These are phyloP conservation scores for Ictalurus punctatus DNA, from an alignment of 2,113 vertebrate species.

Conservation along the genomic window DNA sequence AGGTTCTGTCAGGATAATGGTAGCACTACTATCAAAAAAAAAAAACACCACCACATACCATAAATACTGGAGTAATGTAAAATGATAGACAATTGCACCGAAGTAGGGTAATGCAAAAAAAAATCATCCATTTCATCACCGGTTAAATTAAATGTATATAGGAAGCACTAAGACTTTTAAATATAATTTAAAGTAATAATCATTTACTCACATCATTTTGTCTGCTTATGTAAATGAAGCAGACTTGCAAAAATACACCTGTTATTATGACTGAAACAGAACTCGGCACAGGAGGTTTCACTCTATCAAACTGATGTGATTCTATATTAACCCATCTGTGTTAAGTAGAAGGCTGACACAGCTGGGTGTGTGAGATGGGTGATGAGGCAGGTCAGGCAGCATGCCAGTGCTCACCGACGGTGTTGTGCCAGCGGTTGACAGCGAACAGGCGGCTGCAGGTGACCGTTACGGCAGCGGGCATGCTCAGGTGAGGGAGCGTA, in stretches of 20 bases:
- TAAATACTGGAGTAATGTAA: not conserved
- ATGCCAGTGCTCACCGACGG: conserved; percentile 83
- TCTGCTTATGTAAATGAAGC: not conserved
- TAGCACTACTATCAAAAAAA: not conserved
- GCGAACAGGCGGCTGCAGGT: conserved; percentile 97
- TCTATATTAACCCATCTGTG: not conserved
- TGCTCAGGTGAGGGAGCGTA: conserved; percentile 95
- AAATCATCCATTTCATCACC: not conserved
- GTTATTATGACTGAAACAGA: not conserved
- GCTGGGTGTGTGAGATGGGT: not conserved
- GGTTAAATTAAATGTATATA: too few relatives aligned
- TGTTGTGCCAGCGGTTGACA: conserved; percentile 99
- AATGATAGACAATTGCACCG: not conserved
- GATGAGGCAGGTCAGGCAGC: not conserved
- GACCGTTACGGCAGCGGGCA: conserved; percentile 95
- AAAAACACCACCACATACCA: not conserved
- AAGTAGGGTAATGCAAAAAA: not conserved
- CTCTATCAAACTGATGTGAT: not conserved
- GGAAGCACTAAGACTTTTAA: not conserved
- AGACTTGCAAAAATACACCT: not conserved
- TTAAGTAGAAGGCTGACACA: not conserved
- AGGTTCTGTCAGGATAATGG: not conserved
- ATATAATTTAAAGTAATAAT: not conserved
- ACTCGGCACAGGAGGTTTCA: not conserved
- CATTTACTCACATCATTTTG: not conserved